Evolutionary conservation across 2,797 vertebrate genomes (phyloP).

Genomic region (Gobio occitaniae): DNA sequence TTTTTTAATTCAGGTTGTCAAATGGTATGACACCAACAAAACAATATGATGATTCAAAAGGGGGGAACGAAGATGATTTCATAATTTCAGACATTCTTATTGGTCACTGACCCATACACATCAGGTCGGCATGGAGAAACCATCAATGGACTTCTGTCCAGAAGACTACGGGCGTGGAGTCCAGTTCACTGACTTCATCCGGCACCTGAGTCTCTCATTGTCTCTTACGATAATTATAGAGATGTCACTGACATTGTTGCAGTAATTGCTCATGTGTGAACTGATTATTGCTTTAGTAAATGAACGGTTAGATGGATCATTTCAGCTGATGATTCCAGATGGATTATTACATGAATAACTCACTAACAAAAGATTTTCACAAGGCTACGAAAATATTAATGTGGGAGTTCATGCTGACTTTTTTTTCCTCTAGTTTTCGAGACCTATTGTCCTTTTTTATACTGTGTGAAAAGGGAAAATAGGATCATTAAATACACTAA

Average conservation of each 20-base stretch:
- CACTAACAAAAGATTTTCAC: conserved; percentile 23
- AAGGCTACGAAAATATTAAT: conserved; percentile 6
- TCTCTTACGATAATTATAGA: conserved; percentile 21
- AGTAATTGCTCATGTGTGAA: conserved; percentile 24
- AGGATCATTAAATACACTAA: background rate
- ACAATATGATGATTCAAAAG: background rate
- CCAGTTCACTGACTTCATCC: background rate
- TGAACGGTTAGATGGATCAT: conserved; percentile 21
- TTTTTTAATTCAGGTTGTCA: background rate
- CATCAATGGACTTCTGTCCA: background rate
- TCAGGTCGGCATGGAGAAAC: background rate
- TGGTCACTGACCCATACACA: background rate
- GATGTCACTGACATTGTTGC: conserved; percentile 25
- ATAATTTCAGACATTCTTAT: background rate
- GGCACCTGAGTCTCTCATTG: background rate
- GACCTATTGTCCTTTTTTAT: background rate
- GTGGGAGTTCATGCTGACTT: background rate
- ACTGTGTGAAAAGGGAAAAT: background rate
- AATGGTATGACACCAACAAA: background rate
- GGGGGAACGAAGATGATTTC: background rate
- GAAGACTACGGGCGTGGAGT: conserved; percentile 8
- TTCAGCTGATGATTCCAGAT: conserved; percentile 29
- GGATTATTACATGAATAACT: conserved; percentile 41
- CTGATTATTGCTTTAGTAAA: conserved; percentile 33
- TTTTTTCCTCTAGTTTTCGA: background rate